These are phyloP conservation scores for Diachrysia chrysitis DNA, from an alignment of 2,888 invertebrate genomes.

Conservation along the genomic window DNA sequence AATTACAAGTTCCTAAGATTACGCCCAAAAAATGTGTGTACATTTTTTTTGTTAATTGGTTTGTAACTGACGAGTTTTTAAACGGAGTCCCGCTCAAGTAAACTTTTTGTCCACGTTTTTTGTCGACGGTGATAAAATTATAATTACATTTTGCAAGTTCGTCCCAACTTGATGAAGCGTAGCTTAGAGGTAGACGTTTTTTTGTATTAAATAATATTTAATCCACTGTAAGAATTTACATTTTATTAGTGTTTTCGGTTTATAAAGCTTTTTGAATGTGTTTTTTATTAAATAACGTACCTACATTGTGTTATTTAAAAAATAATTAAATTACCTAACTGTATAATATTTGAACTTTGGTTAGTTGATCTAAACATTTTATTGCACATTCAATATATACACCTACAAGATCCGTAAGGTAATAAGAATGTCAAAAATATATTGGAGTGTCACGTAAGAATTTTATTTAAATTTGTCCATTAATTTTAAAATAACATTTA, in stretches of 20 bases:
- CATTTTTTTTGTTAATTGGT: constrained; percentile 66
- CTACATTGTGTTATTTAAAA: background rate
- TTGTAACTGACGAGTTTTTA: constrained; percentile 61
- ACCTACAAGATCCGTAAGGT: too few relatives aligned
- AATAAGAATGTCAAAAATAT: too few relatives aligned
- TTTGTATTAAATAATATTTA: constrained; percentile 14
- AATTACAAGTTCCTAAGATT: constrained; percentile 67
- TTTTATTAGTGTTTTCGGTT: background rate
- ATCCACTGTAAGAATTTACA: constrained; percentile 9
- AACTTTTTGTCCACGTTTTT: constrained; percentile 54
- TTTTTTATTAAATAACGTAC: background rate
- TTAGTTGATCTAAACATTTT: too few relatives aligned
- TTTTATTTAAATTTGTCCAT: too few relatives aligned
- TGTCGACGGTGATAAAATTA: constrained; percentile 54
- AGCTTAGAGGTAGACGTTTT: constrained; percentile 12
- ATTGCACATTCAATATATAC: too few relatives aligned
- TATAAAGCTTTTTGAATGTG: background rate
- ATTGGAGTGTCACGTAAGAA: too few relatives aligned
- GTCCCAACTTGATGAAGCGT: constrained; percentile 27
- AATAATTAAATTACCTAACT: too few relatives aligned
- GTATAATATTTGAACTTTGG: too few relatives aligned
- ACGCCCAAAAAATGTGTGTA: constrained; percentile 56
- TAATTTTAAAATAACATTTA: too few relatives aligned
- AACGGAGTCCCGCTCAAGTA: constrained; percentile 45
- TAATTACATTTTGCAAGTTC: constrained; percentile 60